phyloP scores from a whole-genome alignment of 1,140 invertebrate species.

The Ridgeia piscesae region DNA sequence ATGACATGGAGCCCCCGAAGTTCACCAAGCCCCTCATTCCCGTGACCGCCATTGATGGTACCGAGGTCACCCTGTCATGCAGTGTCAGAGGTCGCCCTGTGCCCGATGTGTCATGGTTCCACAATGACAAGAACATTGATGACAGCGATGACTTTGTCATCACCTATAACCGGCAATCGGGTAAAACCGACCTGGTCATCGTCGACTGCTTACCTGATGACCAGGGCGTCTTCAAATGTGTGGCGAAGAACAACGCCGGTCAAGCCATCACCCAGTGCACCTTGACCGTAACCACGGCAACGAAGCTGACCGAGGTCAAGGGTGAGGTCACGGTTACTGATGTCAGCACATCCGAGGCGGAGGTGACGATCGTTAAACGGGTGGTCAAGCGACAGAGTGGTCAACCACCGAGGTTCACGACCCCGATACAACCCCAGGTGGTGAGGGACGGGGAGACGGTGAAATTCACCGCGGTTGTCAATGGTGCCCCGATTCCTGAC shows the following conservation, averaged over 20 bases:
- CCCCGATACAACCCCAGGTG: constrained; percentile 89
- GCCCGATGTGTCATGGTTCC: constrained; percentile 55
- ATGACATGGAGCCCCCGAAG: constrained; percentile 44
- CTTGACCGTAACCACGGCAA: constrained; percentile 23
- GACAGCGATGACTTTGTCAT: constrained; percentile 56
- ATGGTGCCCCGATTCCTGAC: constrained; percentile 33
- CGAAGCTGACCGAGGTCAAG: constrained; percentile 4
- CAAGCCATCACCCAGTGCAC: constrained; percentile 26
- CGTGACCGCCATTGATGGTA: constrained; percentile 47
- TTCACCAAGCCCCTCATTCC: constrained; percentile 44
- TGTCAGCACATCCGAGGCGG: neutral
- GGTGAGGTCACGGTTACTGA: neutral
- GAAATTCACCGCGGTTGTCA: constrained; percentile 70
- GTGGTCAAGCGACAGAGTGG: constrained; percentile 30
- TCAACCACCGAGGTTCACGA: constrained; percentile 83
- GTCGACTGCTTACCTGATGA: constrained; percentile 60
- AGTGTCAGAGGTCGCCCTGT: constrained; percentile 50
- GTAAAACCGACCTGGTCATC: constrained; percentile 54
- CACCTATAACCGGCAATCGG: constrained; percentile 51
- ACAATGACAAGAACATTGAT: constrained; percentile 55
- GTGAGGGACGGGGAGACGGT: constrained; percentile 81
- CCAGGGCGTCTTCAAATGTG: constrained; percentile 38
- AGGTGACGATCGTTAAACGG: constrained; percentile 23
- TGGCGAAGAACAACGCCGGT: constrained; percentile 31
- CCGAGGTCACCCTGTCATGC: constrained; percentile 49